These are phyloP conservation scores for Bellardia bayeri DNA, from an alignment of 2,888 invertebrate species.

Conservation along the genomic window DNA sequence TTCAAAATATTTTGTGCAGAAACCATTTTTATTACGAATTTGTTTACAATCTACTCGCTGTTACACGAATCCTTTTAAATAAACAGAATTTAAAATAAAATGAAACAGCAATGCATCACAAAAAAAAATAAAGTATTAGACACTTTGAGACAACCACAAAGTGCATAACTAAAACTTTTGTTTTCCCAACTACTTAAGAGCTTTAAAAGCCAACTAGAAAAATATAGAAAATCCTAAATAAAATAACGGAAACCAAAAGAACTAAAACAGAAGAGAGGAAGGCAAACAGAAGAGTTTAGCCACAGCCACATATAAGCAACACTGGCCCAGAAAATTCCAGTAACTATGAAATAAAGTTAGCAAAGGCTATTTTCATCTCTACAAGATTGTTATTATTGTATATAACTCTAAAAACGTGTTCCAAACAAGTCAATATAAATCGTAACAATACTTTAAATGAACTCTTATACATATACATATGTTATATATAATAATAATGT, in stretches of 20 bases:
- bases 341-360: not conserved
- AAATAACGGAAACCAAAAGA: constrained; percentile 8
- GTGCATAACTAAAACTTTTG: constrained; percentile 63
- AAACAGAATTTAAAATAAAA: constrained; percentile 35
- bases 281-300: not conserved
- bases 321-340: constrained; percentile 9
- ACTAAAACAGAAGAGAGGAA: not conserved
- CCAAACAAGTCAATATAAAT: too few species aligned
- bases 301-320: constrained; percentile 12
- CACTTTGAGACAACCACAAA: constrained; percentile 53
- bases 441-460: too few species aligned
- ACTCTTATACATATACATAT: too few species aligned
- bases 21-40: not conserved
- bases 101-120: not conserved
- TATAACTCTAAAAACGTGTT: too few species aligned
- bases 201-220: constrained; percentile 36
- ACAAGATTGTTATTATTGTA: too few species aligned
- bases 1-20: not conserved
- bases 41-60: not conserved
- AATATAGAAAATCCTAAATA: not conserved
- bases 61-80: not conserved
- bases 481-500: too few species aligned
- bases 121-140: constrained; percentile 10
- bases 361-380: too few species aligned
- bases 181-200: constrained; percentile 50